These are phyloP conservation scores for Rhabdomys dilectus DNA, from an alignment of 2,113 vertebrate species.

Conservation along the genomic window DNA sequence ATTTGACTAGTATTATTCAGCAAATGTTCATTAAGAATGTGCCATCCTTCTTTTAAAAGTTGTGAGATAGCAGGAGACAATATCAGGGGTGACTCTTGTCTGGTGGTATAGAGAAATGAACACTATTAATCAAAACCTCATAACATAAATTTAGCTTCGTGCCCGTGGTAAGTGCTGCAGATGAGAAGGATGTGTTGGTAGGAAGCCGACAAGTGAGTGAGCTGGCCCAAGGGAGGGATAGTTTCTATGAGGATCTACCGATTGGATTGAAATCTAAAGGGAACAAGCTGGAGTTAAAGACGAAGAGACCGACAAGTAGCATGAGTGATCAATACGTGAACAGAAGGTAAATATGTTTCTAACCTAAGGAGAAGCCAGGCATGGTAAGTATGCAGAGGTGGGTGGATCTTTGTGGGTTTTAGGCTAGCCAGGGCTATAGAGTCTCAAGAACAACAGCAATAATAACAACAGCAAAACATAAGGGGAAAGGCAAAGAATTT, in stretches of 20 bases:
- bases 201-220: neutral
- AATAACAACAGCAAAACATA: neutral
- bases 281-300: constrained; percentile 27
- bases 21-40: constrained; percentile 36
- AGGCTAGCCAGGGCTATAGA: neutral
- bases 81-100: neutral
- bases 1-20: constrained; percentile 35
- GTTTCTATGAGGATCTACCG: constrained; percentile 16
- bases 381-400: neutral
- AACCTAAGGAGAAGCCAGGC: neutral
- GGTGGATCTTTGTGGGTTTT: neutral
- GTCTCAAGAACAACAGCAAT: neutral
- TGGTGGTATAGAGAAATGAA: constrained; percentile 42
- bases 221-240: neutral
- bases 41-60: neutral
- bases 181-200: constrained; percentile 21
- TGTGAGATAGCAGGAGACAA: neutral
- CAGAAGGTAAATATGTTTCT: constrained; percentile 30
- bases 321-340: neutral
- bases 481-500: neutral
- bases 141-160: neutral
- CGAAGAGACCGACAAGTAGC: neutral
- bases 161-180: constrained; percentile 47
- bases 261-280: constrained; percentile 46
- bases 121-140: constrained; percentile 44